Conservation (phyloP, 2,888 invertebrate species). For the Scrobipalpa atriplicella region DNA sequence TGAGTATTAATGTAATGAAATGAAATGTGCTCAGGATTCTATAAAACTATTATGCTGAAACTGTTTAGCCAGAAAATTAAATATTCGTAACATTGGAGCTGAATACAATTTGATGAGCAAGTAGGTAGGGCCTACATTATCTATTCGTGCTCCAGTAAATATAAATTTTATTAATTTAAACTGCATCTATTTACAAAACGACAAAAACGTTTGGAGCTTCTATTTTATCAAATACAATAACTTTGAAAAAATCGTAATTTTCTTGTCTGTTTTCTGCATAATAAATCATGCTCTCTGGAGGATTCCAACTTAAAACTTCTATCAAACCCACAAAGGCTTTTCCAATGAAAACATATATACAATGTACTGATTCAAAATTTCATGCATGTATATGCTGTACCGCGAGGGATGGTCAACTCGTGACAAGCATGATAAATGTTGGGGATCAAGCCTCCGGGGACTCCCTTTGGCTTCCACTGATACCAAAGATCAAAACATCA, state of each 20-base stretch:
- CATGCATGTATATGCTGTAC: constrained; percentile 59
- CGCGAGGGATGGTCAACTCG: constrained; percentile 80
- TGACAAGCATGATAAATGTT: constrained; percentile 81
- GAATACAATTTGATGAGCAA: no score
- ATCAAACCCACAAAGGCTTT: neutral
- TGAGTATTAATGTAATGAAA: neutral
- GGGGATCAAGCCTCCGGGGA: constrained; percentile 78
- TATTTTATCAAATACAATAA: no score
- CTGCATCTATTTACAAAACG: no score
- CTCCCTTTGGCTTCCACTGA: constrained; percentile 64
- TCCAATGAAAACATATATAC: neutral
- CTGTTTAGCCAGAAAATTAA: no score
- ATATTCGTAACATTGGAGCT: no score
- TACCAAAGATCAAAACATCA: constrained; percentile 58
- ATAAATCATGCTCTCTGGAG: neutral
- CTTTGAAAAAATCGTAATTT: no score
- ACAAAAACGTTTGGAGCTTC: no score
- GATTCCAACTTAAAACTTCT: constrained; percentile 6
- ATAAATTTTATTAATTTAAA: no score
- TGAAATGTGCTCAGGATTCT: neutral
- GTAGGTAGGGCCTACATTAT: no score
- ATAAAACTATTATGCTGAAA: no score
- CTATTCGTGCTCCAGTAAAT: no score
- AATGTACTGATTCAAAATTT: constrained; percentile 24
- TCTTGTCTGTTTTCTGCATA: no score